A percentile compares a stretch with the other conserved stretches of the same genome.
Evolutionary conservation across 2,888 invertebrate species (phyloP).

Genomic region (Tholera decimalis): DNA sequence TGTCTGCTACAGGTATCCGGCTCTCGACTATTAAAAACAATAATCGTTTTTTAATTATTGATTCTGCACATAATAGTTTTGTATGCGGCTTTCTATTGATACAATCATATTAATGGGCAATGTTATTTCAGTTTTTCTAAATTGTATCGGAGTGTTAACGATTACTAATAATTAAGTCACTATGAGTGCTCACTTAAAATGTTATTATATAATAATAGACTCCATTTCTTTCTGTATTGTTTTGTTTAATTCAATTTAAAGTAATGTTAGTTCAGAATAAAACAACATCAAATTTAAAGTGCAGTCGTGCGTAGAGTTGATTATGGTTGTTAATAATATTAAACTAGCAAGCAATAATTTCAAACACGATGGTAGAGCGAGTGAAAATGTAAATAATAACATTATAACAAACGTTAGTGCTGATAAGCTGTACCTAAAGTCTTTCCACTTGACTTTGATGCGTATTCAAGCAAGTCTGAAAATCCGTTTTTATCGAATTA

Average conservation of each 20-base stretch:
- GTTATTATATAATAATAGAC: slow-evolving; percentile 11
- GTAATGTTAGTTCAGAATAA: neutral
- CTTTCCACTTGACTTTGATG: neutral
- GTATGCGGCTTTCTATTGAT: slow-evolving; percentile 37
- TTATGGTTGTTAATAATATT: slow-evolving; percentile 23
- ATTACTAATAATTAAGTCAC: slow-evolving; percentile 7
- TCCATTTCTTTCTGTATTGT: slow-evolving; percentile 29
- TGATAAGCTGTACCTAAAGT: slow-evolving; percentile 1
- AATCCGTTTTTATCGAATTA: too few relatives aligned
- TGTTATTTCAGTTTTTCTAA: slow-evolving; percentile 45
- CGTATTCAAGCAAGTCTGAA: neutral
- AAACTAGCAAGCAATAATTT: slow-evolving; percentile 12
- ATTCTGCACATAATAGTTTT: slow-evolving; percentile 54
- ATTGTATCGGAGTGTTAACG: slow-evolving; percentile 28
- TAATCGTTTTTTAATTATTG: slow-evolving; percentile 59
- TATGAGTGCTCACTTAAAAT: slow-evolving; percentile 8
- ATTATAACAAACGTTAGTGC: neutral
- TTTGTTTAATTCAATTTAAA: slow-evolving; percentile 24
- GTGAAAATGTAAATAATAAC: slow-evolving; percentile 21
- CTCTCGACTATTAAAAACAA: slow-evolving; percentile 43
- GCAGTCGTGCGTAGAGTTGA: slow-evolving; percentile 33
- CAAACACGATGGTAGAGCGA: neutral
- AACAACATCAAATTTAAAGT: neutral
- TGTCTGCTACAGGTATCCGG: slow-evolving; percentile 45
- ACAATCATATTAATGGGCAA: slow-evolving; percentile 18